Evolutionary conservation across 2,797 vertebrate species (phyloP), one percentile per base, ranked within the genome.

Genomic region (Brotula barbata): DNA sequence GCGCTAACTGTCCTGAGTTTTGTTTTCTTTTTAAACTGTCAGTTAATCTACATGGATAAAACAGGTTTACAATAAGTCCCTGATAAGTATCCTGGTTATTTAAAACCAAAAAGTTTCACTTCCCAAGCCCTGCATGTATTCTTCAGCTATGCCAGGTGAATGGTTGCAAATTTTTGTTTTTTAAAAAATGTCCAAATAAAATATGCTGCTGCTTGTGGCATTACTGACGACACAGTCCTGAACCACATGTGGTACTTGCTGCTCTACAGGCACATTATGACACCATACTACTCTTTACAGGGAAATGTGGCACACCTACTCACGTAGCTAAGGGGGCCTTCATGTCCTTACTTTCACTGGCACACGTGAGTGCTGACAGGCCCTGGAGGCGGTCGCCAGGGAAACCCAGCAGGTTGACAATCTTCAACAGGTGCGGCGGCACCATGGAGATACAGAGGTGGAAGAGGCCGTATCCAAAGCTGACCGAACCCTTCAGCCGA

Each of bases 361-460:
- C 96, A 77, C 93, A 98, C 65, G 92, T 90, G 86, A 99, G 93
- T 58, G 96, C 96, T 59, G 95, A 93, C 84, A 99, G 93, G 81
- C 97, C 97, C 88, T 99, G 96, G 45, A 94, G 92, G 41, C 96
- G 95, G 90, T 99, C 95, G 87, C 97, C 97, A 33, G 97, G 97
- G 90, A 99, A 99, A 69, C 97, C 97, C 92, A 99, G 93, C 87
- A 99, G 92, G 91, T 99, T 99, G 92, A 99, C 97, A 65, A 99
- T 97, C 94, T 98, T 99, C 90, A 99, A 95, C 75, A 99, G 93
- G 89, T 99, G 97, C 61, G 97, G 97, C 62, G 97, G 97, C 86
- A 99, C 96, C 97, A 99, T 99, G 41, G 97, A 99, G 91, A 99
- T 98, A 78, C 97, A 99, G 81, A 99, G 95, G 90, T 99, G 97